phyloP scores from a whole-genome alignment of 35 echinoderm and acorn worm species.

The Ptychodera flava region DNA sequence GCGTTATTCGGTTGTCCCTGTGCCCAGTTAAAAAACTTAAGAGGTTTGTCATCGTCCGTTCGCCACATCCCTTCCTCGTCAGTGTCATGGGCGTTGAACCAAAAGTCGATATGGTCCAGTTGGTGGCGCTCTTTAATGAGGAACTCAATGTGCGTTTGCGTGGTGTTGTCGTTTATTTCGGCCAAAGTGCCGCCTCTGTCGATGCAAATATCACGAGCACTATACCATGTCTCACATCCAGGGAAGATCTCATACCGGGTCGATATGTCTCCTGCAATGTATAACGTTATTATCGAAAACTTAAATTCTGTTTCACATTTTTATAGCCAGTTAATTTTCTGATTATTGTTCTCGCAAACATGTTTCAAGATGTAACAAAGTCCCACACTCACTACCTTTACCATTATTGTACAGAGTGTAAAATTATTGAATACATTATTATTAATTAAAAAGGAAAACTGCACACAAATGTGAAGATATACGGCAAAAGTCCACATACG shows the following conservation, averaged over 20 bases:
- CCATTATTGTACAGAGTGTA: no score
- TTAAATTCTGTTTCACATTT: no score
- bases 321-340: no score
- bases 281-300: no score
- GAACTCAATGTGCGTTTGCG: neutral
- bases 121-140: neutral
- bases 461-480: no score
- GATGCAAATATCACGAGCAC: neutral
- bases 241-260: neutral
- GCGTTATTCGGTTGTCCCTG: neutral
- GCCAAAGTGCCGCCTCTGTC: neutral
- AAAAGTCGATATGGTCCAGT: neutral
- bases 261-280: no score
- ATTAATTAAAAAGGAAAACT: no score
- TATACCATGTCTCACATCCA: neutral
- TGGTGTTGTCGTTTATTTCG: neutral
- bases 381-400: no score
- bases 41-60: neutral
- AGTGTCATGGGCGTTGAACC: neutral
- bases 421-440: no score
- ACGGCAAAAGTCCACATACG: no score
- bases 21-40: neutral
- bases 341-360: no score
- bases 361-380: no score
- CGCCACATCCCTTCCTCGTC: neutral